Evolutionary conservation across 2,797 vertebrate genomes (phyloP).

Genomic region (Anniella stebbinsi): DNA sequence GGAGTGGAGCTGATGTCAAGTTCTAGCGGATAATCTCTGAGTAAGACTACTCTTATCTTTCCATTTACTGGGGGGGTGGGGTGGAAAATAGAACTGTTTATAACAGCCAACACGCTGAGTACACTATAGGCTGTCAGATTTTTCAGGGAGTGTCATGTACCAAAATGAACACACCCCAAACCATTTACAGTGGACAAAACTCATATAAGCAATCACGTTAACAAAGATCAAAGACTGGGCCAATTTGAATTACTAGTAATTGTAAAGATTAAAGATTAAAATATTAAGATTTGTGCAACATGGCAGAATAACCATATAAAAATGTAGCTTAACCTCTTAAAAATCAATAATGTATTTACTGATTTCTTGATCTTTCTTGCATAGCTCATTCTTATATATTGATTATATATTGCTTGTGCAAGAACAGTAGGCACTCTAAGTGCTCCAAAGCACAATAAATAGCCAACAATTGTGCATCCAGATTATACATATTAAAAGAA

Average conservation of each 20-base stretch:
- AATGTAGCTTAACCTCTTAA: conserved; percentile 51
- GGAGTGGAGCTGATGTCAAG: neutral
- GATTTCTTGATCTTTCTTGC: conserved; percentile 7
- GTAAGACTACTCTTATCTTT: neutral
- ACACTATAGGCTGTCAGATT: neutral
- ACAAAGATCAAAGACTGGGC: conserved; percentile 59
- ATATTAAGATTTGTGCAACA: conserved; percentile 74
- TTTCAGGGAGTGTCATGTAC: neutral
- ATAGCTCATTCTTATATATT: neutral
- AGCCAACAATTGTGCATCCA: too few relatives aligned
- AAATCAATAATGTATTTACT: conserved; percentile 41
- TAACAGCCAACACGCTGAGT: neutral
- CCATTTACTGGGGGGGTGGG: neutral
- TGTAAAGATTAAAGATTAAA: conserved; percentile 69
- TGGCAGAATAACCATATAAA: conserved; percentile 59
- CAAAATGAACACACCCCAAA: conserved; percentile 20
- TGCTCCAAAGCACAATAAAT: too few relatives aligned
- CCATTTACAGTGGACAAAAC: conserved; percentile 31
- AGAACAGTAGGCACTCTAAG: neutral
- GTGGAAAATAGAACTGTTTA: neutral
- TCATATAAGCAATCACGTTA: conserved; percentile 43
- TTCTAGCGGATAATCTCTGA: neutral
- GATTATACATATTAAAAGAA: too few relatives aligned
- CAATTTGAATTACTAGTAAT: conserved; percentile 60
- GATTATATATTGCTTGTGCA: neutral